Base-by-base conservation (phyloP, 2,113 vertebrate species). In the Elephas maximus region DNA sequence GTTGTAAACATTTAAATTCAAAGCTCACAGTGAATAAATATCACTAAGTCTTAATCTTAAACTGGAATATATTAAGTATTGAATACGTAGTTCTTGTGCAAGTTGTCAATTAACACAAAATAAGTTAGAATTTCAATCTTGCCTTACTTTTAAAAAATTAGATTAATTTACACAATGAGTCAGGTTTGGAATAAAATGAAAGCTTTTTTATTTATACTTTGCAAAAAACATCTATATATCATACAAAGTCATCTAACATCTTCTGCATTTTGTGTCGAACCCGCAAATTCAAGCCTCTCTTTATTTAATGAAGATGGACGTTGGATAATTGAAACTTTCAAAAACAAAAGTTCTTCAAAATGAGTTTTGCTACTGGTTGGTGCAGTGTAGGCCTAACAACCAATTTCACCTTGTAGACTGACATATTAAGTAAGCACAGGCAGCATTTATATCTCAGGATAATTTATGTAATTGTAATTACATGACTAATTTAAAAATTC, bases 341-440 rank as follows among this genome's bases (percentile, higher is more conserved):
- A 92, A 84, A 90, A 93, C 93, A 3, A 96, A 71, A 41, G 37
- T 5, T 90, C 24, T 96, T 26, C 24, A 67, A 83, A 97, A 97
- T 95, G 78, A 8, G 93, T 96, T 90, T 94, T 77, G 53, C 53
- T 95, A 30, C 0, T 24, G 98, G 67, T 4, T 80, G 78, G 21
- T 69, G 65, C 14, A 77, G 78, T 85, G 67, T 91, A 60, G 26
- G n/a, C 48, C 20, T 60, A 91, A 24, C 17, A 57, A 76, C 85
- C 85, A 11, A 11, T 65, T 96, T 95, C 71, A 30, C 60, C 81
- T 93, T 93, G 79, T 93, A 71, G 73, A 45, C 94, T 95, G 20
- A 77, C 44, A 97, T 60, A 92, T 95, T 97, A 97, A 28, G 83
- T 97, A 97, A 30, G 83, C 78, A 86, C 53, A 93, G 73, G 41